Evolutionary conservation across 2,888 invertebrate genomes (phyloP), one percentile per base, ranked within the genome.

Genomic region (Callyntrura sp.): DNA sequence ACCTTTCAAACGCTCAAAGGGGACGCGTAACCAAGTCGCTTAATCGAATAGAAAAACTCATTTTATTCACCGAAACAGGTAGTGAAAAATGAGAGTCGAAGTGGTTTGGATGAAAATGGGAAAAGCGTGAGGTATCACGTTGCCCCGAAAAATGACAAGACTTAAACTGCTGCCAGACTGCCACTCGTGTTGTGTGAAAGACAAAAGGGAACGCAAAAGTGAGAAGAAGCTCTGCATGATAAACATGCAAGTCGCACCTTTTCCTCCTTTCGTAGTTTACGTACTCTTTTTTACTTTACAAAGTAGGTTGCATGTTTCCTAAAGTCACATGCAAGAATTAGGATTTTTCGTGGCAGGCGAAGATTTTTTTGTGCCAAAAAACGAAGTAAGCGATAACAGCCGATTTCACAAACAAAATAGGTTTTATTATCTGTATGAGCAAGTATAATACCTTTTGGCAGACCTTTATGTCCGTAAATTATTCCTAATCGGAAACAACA

Each of bases 401-500:
- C 62, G 43, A n/a, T 81, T 81, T 68, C 70, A 43, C n/a, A 45
- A 35, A 45, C n/a, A 43, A 20, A 20, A 14, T 17, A 45, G 25
- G 25, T 12, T 25, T 23, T 62, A 62, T 35, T 62, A 20, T 65
- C 3, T 14, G 28, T 3, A 25, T 3, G 14, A 65, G 25, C 28
- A 28, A 28, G 28, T n/a, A 65, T 11, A 65, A 28, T 28, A 28
- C 8, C 11, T 12, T 4, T 20, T 60, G 17, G 28, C 11, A 65
- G 25, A 5, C 14, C 2, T 4, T 60, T 60, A 11, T 25, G n/a
- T n/a, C 11, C 8, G 23, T 60, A 68, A 28, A 68, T 68, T 68
- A 28, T 35, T n/a, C 35, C 25, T 83, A 62, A 83, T 83, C 65
- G 68, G 68, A 83, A 83, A 62, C 82, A 83, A 62, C 68, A 62